phyloP scores from a whole-genome alignment of 2,888 invertebrate species.

The Incurvaria masculella region DNA sequence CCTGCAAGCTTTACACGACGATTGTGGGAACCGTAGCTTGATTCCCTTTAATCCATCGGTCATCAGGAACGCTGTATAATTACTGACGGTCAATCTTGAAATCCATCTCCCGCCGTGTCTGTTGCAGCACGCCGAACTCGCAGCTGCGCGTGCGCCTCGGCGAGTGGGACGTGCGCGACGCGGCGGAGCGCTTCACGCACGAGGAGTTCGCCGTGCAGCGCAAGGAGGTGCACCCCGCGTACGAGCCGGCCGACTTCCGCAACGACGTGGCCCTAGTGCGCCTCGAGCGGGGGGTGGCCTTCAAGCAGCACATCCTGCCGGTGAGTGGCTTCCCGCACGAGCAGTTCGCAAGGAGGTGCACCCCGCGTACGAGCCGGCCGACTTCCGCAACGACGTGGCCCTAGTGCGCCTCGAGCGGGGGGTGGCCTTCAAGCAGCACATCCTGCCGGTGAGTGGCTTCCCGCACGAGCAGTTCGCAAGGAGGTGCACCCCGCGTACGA shows the following conservation, averaged over 20 bases:
- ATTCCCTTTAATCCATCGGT: too few species aligned
- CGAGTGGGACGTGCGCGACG: constrained; percentile 89
- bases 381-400: constrained; percentile 89
- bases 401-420: constrained; percentile 75
- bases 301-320: constrained; percentile 90
- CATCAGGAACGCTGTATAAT: too few species aligned
- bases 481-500: constrained; percentile 91
- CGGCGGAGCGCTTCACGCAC: constrained; percentile 77
- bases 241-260: constrained; percentile 87
- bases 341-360: neutral
- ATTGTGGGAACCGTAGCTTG: too few species aligned
- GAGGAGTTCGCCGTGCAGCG: constrained; percentile 87
- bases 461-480: constrained; percentile 87
- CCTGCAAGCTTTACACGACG: too few species aligned
- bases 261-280: constrained; percentile 87
- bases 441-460: constrained; percentile 75
- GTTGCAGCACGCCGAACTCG: constrained; percentile 76
- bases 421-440: constrained; percentile 88
- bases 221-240: constrained; percentile 88
- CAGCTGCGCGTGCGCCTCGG: constrained; percentile 87
- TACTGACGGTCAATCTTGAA: too few species aligned
- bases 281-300: constrained; percentile 75
- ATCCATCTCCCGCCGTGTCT: neutral
- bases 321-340: constrained; percentile 43
- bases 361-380: constrained; percentile 68